Conservation (phyloP, 2,113 vertebrate species). For the Cryptotis parvus region DNA sequence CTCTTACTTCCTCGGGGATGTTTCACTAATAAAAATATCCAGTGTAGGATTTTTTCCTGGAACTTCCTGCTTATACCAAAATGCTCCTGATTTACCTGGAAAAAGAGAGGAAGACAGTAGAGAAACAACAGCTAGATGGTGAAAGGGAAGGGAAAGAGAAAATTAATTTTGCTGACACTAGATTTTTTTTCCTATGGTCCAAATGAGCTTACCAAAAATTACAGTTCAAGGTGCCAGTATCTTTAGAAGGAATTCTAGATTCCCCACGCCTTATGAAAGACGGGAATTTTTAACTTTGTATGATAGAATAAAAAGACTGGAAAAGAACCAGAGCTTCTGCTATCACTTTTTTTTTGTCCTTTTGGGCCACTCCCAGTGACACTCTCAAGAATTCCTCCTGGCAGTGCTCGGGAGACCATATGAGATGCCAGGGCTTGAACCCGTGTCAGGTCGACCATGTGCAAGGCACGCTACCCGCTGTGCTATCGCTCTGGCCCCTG, state of each 20-base stretch:
- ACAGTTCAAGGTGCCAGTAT: not conserved
- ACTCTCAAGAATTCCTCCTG: no score
- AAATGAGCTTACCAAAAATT: constrained; percentile 21
- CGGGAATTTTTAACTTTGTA: not conserved
- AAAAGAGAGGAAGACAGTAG: not conserved
- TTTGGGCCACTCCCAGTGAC: no score
- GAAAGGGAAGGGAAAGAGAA: not conserved
- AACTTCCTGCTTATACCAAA: not conserved
- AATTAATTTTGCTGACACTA: not conserved
- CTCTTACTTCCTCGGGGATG: not conserved
- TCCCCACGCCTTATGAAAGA: no score
- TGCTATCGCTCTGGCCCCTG: no score
- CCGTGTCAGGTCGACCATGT: no score
- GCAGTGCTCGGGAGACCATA: no score
- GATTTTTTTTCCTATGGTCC: not conserved
- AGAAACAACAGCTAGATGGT: not conserved
- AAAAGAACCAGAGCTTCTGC: not conserved
- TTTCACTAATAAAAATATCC: not conserved
- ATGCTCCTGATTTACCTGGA: not conserved
- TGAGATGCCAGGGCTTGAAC: no score
- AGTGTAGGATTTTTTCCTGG: not conserved
- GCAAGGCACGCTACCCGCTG: no score
- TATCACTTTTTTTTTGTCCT: not conserved
- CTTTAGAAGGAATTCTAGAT: constrained; percentile 26
- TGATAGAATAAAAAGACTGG: not conserved